phyloP scores from a whole-genome alignment of 2,888 invertebrate genomes.

The Iselma pallidipennis region DNA sequence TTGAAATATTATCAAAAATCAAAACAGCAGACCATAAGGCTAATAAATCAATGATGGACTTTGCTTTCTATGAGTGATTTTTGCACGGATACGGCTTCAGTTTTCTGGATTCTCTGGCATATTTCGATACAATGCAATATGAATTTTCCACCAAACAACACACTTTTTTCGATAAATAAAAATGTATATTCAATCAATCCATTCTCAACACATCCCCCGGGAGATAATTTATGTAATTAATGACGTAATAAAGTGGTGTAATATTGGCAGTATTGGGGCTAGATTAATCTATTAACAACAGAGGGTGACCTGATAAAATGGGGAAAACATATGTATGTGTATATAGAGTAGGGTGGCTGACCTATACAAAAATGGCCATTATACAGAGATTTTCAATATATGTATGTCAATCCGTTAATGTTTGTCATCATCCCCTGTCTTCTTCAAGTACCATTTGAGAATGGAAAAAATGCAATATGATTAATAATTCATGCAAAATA shows the following conservation, averaged over 20 bases:
- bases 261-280: conserved; percentile 54
- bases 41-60: too few species aligned
- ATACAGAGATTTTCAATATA: conserved; percentile 10
- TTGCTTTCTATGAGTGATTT: too few species aligned
- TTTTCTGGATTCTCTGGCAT: background rate
- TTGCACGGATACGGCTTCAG: background rate
- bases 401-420: conserved; percentile 4
- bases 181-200: conserved; percentile 10
- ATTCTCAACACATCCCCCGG: conserved; percentile 37
- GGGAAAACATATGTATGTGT: conserved; percentile 43
- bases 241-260: conserved; percentile 57
- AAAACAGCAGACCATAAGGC: too few species aligned
- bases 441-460: background rate
- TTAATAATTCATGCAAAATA: background rate
- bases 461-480: conserved; percentile 9
- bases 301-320: conserved; percentile 38
- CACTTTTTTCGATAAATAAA: background rate
- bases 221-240: conserved; percentile 55
- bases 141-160: too few species aligned
- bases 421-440: background rate
- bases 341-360: conserved; percentile 14
- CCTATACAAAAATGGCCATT: conserved; percentile 21
- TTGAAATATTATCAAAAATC: too few species aligned
- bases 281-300: conserved; percentile 54
- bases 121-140: background rate